Base-by-base conservation (phyloP, 1,140 invertebrate genomes). In the Eulimnadia texana region DNA sequence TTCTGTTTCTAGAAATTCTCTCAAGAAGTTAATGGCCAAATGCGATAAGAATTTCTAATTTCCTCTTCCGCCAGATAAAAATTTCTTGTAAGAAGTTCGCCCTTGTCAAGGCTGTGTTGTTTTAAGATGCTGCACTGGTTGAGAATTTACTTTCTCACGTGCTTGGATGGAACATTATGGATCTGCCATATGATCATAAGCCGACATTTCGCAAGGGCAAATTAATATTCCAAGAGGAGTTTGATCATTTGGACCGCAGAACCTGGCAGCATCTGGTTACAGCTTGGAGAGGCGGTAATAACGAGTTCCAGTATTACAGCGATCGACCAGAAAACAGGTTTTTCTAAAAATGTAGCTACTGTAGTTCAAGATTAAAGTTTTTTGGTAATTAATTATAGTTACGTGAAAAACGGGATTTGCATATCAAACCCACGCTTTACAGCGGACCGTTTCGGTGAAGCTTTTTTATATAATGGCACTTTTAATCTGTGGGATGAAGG, bases 341-440 rank as follows among this genome's bases (percentile, higher is more conserved):
- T 23, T 60, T 9, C 23, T 52, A 20, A 52, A 52, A 11, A n/a
- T 16, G 6, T 55, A 25, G 6, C 16, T 22, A 24, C 16, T 22
- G 3, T 2, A 55, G 6, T 3, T 23, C 2, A 55, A 52, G 24
- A n/a, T n/a, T n/a, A n/a, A n/a, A n/a, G n/a, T n/a, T n/a, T 47
- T 24, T 9, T 42, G 22, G 24, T 50, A 52, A 2, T 27, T 13
- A 28, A 2, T 9, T 63, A 10, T 22, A 65, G 64, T 55, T 69
- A 67, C 50, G 69, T 72, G 9, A 67, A 66, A 60, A 66, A 76
- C 67, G 73, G 74, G 13, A 65, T 67, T 20, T 66, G 76, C 3
- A 72, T 69, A 63, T 70, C 76, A 6, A 72, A 65, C 50, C 68
- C 69, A 66, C 74, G 72, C 11, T 58, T 75, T 20, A 74, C 73